Evolutionary conservation across 2,888 invertebrate genomes (phyloP).

Genomic region (Drosophila neotestacea): DNA sequence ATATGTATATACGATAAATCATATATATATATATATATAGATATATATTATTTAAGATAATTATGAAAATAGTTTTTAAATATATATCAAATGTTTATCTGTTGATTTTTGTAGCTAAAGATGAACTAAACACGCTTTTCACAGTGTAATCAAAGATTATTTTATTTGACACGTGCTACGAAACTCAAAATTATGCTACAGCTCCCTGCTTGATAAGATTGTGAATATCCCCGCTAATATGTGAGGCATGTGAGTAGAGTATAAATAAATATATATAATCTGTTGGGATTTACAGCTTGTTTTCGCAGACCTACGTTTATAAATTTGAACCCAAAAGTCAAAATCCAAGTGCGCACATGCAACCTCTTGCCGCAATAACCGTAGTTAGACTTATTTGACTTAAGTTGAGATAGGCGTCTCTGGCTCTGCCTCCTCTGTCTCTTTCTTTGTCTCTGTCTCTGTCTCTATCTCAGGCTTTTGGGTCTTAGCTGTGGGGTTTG

Average conservation of each 20-base stretch:
- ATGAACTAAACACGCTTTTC: not conserved
- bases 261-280: slow-evolving; percentile 22
- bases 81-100: no score
- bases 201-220: slow-evolving; percentile 46
- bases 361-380: slow-evolving; percentile 7
- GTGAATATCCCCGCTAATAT: slow-evolving; percentile 38
- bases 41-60: no score
- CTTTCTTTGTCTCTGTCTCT: not conserved
- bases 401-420: slow-evolving; percentile 23
- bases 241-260: slow-evolving; percentile 8
- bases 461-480: not conserved
- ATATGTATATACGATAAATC: no score
- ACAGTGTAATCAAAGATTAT: slow-evolving; percentile 34
- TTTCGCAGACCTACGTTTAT: slow-evolving; percentile 21
- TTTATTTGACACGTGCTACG: slow-evolving; percentile 38
- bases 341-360: slow-evolving; percentile 17
- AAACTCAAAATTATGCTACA: slow-evolving; percentile 30
- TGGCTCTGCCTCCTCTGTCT: not conserved
- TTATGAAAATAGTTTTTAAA: not conserved
- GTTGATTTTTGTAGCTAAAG: no score
- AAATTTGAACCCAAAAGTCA: slow-evolving; percentile 16
- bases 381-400: slow-evolving; percentile 1
- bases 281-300: slow-evolving; percentile 35
- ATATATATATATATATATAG: no score
- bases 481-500: slow-evolving; percentile 3